A percentile compares a stretch with the other conserved stretches of the same genome.
These are phyloP conservation scores for Holocentrus rufus DNA, from an alignment of 2,797 vertebrate genomes.

Conservation along the genomic window DNA sequence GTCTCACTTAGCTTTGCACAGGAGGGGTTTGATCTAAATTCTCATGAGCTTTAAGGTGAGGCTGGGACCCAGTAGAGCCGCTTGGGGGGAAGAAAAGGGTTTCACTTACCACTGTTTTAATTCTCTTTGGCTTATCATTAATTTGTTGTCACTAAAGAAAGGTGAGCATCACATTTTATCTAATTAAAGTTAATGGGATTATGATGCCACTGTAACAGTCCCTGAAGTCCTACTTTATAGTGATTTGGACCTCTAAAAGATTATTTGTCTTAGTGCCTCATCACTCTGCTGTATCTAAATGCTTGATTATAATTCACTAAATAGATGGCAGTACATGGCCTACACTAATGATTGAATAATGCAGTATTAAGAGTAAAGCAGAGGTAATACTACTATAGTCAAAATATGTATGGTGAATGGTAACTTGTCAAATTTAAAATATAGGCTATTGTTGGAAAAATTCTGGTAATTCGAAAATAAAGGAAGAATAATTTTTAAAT, in stretches of 20 bases:
- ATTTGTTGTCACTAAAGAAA: conserved; percentile 75
- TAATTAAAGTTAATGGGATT: conserved; percentile 75
- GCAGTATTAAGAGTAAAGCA: background rate
- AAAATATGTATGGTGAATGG: background rate
- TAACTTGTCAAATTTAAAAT: background rate
- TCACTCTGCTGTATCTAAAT: conserved; percentile 29
- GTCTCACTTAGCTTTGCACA: conserved; percentile 85
- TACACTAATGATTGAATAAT: background rate
- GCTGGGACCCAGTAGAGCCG: conserved; percentile 74
- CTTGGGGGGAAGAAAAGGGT: conserved; percentile 69
- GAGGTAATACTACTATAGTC: background rate
- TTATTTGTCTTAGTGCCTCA: conserved; percentile 31
- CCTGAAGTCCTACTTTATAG: conserved; percentile 48
- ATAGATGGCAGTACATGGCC: conserved; percentile 11
- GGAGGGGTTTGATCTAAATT: conserved; percentile 85
- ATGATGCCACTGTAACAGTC: conserved; percentile 57
- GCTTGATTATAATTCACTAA: background rate
- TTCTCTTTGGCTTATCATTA: conserved; percentile 74
- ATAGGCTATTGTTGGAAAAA: too few species aligned
- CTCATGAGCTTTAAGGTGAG: conserved; percentile 80
- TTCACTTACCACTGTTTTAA: conserved; percentile 74
- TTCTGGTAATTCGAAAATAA: background rate
- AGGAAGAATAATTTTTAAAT: background rate
- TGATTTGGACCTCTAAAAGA: conserved; percentile 37
- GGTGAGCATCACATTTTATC: conserved; percentile 70